Conservation (phyloP, 2,113 vertebrate species). For the Myrmecophaga tridactyla region DNA sequence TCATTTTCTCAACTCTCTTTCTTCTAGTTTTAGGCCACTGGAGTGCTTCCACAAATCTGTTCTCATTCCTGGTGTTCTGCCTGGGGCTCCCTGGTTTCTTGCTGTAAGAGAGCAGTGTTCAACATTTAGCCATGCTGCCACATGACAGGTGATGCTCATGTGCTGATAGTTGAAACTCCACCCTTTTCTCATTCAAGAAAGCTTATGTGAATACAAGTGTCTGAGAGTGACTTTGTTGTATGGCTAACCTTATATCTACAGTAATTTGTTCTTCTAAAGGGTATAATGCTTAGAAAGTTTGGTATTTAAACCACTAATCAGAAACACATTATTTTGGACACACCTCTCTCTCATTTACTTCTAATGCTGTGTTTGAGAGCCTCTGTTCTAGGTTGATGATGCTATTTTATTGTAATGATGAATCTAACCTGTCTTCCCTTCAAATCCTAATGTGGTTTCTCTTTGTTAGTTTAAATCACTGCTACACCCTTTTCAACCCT, state of each 20-base stretch:
- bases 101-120: background rate
- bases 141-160: rapidly evolving
- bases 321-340: background rate
- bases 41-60: background rate
- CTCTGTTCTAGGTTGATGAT: background rate
- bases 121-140: background rate
- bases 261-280: background rate
- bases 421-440: background rate
- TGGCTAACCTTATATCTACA: background rate
- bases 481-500: background rate
- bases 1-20: background rate
- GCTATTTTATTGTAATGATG: background rate
- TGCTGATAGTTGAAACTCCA: background rate
- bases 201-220: background rate
- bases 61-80: background rate
- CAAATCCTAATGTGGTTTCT: background rate
- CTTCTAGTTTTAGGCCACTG: background rate
- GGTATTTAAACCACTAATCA: background rate
- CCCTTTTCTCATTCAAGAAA: background rate
- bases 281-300: background rate
- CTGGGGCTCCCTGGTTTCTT: background rate
- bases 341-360: background rate
- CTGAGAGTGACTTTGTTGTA: background rate
- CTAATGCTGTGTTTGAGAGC: background rate
- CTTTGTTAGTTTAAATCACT: background rate